phyloP scores from a whole-genome alignment of 2,797 vertebrate genomes.

The Anas bernieri region DNA sequence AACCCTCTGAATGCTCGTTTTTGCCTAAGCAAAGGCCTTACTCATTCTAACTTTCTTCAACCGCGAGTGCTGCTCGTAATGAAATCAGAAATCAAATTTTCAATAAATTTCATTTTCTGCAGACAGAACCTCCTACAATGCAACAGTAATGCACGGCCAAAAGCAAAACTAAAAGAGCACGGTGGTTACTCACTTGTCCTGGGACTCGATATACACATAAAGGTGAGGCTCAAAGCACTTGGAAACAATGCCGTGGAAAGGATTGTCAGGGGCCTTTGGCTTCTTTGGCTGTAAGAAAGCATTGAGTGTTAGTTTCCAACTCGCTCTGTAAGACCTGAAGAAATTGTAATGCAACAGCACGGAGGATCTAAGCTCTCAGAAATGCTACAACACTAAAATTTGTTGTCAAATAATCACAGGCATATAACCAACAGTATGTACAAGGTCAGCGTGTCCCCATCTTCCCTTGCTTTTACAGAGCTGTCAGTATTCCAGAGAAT shows the following conservation, averaged over 20 bases:
- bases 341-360: background rate
- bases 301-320: slow-evolving; percentile 29
- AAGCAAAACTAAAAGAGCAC: background rate
- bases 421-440: background rate
- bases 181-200: slow-evolving; percentile 93
- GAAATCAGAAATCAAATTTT: background rate
- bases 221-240: slow-evolving; percentile 99
- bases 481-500: background rate
- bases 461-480: background rate
- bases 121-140: background rate
- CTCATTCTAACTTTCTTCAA: background rate
- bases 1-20: background rate
- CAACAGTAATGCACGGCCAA: background rate
- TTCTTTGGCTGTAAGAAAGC: slow-evolving; percentile 89
- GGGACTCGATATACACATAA: slow-evolving; percentile 98
- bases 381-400: background rate
- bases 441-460: background rate
- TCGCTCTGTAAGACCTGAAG: background rate
- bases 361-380: background rate
- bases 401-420: background rate
- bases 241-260: slow-evolving; percentile 97
- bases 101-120: background rate
- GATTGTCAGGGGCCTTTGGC: slow-evolving; percentile 93
- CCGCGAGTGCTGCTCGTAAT: background rate
- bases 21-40: background rate